phyloP scores from a whole-genome alignment of 1,140 invertebrate genomes.

The Pectinophora gossypiella region DNA sequence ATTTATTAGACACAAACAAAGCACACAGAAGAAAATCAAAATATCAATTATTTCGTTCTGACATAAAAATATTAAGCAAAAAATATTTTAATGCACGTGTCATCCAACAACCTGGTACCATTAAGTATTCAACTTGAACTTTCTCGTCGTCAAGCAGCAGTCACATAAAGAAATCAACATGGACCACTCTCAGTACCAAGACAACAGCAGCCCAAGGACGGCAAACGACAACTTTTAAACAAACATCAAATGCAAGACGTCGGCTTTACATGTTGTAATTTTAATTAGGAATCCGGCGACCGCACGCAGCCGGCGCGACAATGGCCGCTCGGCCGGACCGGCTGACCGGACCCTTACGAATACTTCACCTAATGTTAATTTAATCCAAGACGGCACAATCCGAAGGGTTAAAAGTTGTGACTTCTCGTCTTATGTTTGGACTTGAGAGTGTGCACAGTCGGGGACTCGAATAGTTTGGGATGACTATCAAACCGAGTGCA shows the following conservation, averaged over 20 bases:
- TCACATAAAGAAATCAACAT: no score
- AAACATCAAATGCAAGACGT: constrained; percentile 47
- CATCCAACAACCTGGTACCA: no score
- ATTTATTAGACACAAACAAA: no score
- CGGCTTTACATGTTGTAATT: constrained; percentile 65
- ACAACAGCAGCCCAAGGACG: not conserved
- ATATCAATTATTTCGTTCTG: no score
- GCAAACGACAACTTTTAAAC: constrained; percentile 25
- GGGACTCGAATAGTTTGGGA: no score
- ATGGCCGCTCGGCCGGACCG: constrained; percentile 15
- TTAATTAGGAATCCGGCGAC: constrained; percentile 55
- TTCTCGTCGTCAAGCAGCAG: no score
- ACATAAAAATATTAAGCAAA: no score
- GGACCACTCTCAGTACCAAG: not conserved
- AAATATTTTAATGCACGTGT: no score
- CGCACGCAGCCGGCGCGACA: constrained; percentile 33
- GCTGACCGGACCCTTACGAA: constrained; percentile 28
- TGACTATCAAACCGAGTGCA: no score
- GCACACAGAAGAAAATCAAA: no score
- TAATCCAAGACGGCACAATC: constrained; percentile 62
- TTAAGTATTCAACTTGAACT: no score
- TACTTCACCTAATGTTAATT: constrained; percentile 68
- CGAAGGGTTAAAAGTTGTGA: constrained; percentile 45
- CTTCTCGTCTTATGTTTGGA: constrained; percentile 40
- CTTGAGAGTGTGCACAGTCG: constrained; percentile 20